Conservation (phyloP, 2,797 vertebrate species). For the Sebastes steindachneri region DNA sequence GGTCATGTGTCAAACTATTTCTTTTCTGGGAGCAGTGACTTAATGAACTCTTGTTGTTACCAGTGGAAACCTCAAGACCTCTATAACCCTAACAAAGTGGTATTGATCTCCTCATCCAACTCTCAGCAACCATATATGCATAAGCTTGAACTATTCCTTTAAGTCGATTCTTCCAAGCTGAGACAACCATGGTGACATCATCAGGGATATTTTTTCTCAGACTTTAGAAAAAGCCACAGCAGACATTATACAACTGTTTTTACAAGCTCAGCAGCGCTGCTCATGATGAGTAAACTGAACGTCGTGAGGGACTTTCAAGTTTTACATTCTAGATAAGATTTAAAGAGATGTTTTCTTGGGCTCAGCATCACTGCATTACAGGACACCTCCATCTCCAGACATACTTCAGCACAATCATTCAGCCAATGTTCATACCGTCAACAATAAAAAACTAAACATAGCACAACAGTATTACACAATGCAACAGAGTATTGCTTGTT, state of each 20-base stretch:
- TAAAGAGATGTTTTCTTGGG: too few species aligned
- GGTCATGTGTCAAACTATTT: not conserved
- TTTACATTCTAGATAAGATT: too few species aligned
- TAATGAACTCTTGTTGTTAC: not conserved
- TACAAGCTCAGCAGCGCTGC: too few species aligned
- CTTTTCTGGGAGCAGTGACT: not conserved
- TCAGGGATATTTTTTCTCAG: too few species aligned
- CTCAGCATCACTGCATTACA: too few species aligned
- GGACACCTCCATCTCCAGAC: too few species aligned
- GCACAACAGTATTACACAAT: not conserved
- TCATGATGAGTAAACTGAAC: too few species aligned
- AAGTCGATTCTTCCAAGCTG: not conserved
- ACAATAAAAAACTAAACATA: rapidly evolving
- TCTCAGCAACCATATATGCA: not conserved
- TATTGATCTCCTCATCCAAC: not conserved
- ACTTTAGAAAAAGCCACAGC: too few species aligned
- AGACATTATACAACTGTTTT: too few species aligned
- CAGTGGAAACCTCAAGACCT: not conserved
- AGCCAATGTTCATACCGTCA: not conserved
- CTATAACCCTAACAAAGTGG: not conserved
- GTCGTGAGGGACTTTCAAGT: too few species aligned
- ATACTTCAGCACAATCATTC: too few species aligned
- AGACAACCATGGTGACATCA: too few species aligned
- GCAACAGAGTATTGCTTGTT: not conserved
- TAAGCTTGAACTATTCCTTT: not conserved